phyloP scores from a whole-genome alignment of 2,888 invertebrate genomes.

The Ommatoiulus sabulosus region DNA sequence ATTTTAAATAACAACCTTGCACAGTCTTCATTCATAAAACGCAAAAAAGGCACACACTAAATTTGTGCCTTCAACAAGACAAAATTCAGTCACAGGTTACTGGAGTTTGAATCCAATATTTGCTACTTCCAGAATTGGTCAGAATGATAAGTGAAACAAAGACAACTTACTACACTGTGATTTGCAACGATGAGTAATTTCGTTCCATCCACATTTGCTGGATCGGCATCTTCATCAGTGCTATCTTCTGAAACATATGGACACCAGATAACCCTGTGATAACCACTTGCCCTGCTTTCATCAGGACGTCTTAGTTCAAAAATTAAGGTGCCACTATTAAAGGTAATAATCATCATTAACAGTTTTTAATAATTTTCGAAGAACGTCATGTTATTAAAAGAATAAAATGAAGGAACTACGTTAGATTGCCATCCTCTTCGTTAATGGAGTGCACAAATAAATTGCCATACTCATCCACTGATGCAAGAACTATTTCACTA shows the following conservation, averaged over 20 bases:
- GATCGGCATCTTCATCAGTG: conserved; percentile 62
- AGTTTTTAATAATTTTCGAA: neutral
- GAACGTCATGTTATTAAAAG: neutral
- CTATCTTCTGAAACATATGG: conserved; percentile 81
- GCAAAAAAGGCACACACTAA: too few relatives aligned
- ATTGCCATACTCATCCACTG: conserved; percentile 87
- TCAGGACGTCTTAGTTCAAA: conserved; percentile 55
- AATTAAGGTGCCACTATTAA: neutral
- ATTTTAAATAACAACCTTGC: too few relatives aligned
- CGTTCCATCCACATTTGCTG: conserved; percentile 70
- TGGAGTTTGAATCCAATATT: too few relatives aligned
- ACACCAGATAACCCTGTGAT: conserved; percentile 90
- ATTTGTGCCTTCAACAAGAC: too few relatives aligned
- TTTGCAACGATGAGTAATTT: conserved; percentile 85
- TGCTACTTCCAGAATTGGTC: too few relatives aligned
- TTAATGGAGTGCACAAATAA: conserved; percentile 75
- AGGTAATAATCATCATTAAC: neutral
- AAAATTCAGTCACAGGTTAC: too few relatives aligned
- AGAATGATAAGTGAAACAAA: too few relatives aligned
- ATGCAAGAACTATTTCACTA: conserved; percentile 82
- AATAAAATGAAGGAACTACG: neutral
- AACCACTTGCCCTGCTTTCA: conserved; percentile 68
- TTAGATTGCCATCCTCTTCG: conserved; percentile 63
- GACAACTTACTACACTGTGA: conserved; percentile 74
- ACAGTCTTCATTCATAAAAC: too few relatives aligned